Evolutionary conservation across 2,888 invertebrate species (phyloP).

Genomic region (Pandemis heparana): DNA sequence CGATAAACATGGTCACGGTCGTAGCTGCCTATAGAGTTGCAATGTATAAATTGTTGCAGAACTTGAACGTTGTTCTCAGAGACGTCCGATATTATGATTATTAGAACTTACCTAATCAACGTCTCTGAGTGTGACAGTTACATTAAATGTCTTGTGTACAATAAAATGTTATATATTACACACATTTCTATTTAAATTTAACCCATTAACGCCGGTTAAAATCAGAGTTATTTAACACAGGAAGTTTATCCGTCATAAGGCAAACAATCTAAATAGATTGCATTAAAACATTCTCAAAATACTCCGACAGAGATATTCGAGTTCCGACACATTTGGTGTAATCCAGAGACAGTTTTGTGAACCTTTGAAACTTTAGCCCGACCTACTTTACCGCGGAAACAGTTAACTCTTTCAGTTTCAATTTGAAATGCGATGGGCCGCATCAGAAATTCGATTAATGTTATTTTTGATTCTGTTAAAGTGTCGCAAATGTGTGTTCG

Average conservation of each 20-base stretch:
- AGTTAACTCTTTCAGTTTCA: constrained; percentile 28
- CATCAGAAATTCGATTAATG: constrained; percentile 24
- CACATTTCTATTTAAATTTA: background rate
- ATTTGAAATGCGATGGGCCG: constrained; percentile 15
- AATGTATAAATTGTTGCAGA: no score
- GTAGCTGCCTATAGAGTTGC: no score
- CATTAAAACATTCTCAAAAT: constrained; percentile 28
- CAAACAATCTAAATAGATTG: constrained; percentile 33
- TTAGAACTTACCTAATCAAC: no score
- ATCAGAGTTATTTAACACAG: constrained; percentile 19
- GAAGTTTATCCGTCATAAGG: constrained; percentile 37
- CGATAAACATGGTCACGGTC: no score
- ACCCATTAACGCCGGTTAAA: background rate
- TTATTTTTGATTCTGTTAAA: constrained; percentile 1
- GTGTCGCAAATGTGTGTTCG: no score
- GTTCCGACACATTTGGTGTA: constrained; percentile 26
- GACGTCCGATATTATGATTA: no score
- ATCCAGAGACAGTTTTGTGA: constrained; percentile 5
- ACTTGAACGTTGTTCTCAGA: no score
- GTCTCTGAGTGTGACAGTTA: no score
- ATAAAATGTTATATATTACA: background rate
- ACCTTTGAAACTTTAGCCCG: constrained; percentile 34
- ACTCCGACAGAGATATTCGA: constrained; percentile 4
- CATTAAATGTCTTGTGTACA: no score
- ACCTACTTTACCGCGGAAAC: constrained; percentile 27